Base-by-base conservation (phyloP, 2,113 vertebrate species). In the Podarcis raffonei region DNA sequence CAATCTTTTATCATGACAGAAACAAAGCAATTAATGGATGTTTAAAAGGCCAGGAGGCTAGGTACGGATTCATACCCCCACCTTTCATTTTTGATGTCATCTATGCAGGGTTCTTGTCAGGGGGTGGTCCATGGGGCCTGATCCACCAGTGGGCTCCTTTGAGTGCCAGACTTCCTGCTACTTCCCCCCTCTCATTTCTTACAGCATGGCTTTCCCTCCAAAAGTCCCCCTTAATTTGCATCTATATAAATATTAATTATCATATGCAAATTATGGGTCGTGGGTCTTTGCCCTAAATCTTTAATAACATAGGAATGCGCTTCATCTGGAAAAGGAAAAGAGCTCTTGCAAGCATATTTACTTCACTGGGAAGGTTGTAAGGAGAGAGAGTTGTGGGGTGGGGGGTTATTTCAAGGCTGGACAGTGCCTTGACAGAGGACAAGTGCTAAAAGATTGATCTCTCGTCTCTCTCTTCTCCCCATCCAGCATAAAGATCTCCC, bases 1-100 rank as follows among this genome's bases (percentile, higher is more conserved):
- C 71, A 42, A 72, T 92, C 87, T 93, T 95, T 96, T 59, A 81
- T n/a, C 72, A 59, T 23, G 94, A 93, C 94, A 94, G 94, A 68
- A 87, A 81, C 6, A 30, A 89, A 91, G 89, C 79, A 93, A 72
- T 89, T 79, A 92, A 81, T 87, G 32, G 78, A n/a, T n/a, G 91
- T 92, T 53, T 35, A 85, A 83, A 90, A 80, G 87, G 81, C 78
- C 86, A 53, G 81, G 27, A 15, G 16, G 6, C 9, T 65, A 85
- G 27, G n/a, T n/a, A 16, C 62, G 57, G 35, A 39, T 65, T 76
- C 16, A 12, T 25, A 6, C 57, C 13, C 22, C 32, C 15, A 75
- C 32, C 74, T 75, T 35, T 72, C 6, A 23, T 65, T 57, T 81
- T 76, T 69, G 39, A 30, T 35, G 39, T 27, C 42, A 42, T 11